Base-by-base conservation (phyloP, 2,113 vertebrate species). In the Anguilla japonica region DNA sequence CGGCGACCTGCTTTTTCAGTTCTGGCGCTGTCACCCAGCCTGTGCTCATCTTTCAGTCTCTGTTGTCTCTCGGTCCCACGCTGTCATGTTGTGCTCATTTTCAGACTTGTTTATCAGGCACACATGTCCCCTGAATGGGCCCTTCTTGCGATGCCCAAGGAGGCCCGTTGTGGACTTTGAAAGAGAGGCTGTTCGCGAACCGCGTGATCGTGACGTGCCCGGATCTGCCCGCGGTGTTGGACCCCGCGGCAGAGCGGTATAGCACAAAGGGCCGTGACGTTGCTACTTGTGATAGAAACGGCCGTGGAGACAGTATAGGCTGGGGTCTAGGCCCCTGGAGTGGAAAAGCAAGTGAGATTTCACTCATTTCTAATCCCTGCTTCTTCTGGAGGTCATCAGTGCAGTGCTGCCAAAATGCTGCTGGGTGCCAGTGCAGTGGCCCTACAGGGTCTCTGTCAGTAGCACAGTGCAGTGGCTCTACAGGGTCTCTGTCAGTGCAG, bases 361-460 rank as follows among this genome's bases (percentile, higher is more conserved):
- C 93, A 96, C 93, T 95, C 91, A 92, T 91, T 94, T 93, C 93
- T 94, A 94, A 94, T 95, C 92, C 84, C 89, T 83, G 13, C 81
- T 93, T 75, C 92, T 93, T 91, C 88, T 93, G 90, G 91, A 91
- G 93, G 92, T 94, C 90, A 34, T 87, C 89, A 88, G 90, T 20
- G 60, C 60, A 53, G 50, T 67, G 91, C 88, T 63, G 84, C 87
- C 89, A 90, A 91, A 91, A 92, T 93, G 80, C 29, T 78, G 1
- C 43, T 20, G 18, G 85, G 53, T 90, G 90, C 85, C 85, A 89
- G 89, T 53, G 22, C 22, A 8, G 60, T 67, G 22, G 2, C 60
- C 22, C 60, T 26, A 8, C 60, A 67, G 60, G 20, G 13, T 53
- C 8, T 53, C 43, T 60, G 57, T 60, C 57, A 60, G 13, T 20